A percentile compares a stretch with the other conserved stretches of the same genome.
Evolutionary conservation across 2,888 invertebrate genomes (phyloP).

Genomic region (Phorcus lineatus): DNA sequence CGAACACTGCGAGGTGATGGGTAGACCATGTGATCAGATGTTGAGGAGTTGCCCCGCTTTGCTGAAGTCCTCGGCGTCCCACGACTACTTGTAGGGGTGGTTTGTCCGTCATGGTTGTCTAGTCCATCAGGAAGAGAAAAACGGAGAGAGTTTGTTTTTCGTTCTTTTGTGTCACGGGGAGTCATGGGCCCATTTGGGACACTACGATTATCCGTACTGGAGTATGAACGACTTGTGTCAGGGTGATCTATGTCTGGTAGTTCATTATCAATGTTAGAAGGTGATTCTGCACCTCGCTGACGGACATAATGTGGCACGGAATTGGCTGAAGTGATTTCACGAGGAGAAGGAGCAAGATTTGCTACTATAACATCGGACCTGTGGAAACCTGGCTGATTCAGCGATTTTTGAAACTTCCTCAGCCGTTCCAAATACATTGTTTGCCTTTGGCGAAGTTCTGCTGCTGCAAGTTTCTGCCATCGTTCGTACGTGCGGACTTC

Average conservation of each 20-base stretch:
- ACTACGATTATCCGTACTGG: not conserved
- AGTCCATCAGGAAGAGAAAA: no score
- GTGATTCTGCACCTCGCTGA: not conserved
- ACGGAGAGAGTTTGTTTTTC: no score
- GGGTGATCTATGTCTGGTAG: not conserved
- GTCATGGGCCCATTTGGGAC: not conserved
- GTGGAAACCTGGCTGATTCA: not conserved
- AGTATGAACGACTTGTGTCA: not conserved
- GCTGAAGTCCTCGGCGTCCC: no score
- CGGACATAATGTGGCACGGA: conserved; percentile 12
- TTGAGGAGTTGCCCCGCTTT: no score
- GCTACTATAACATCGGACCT: not conserved
- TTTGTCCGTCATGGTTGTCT: no score
- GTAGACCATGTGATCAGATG: no score
- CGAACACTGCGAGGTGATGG: not conserved
- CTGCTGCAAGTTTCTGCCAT: conserved; percentile 14
- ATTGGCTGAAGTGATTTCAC: not conserved
- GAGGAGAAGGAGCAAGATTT: not conserved
- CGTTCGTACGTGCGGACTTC: conserved; percentile 20
- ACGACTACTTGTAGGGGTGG: no score
- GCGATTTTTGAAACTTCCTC: not conserved
- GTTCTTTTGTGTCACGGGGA: no score
- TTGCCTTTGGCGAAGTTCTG: not conserved
- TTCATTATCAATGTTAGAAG: not conserved
- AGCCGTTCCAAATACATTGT: not conserved